Base-by-base conservation (phyloP, 2,888 invertebrate genomes). In the Hypercompe scribonia region DNA sequence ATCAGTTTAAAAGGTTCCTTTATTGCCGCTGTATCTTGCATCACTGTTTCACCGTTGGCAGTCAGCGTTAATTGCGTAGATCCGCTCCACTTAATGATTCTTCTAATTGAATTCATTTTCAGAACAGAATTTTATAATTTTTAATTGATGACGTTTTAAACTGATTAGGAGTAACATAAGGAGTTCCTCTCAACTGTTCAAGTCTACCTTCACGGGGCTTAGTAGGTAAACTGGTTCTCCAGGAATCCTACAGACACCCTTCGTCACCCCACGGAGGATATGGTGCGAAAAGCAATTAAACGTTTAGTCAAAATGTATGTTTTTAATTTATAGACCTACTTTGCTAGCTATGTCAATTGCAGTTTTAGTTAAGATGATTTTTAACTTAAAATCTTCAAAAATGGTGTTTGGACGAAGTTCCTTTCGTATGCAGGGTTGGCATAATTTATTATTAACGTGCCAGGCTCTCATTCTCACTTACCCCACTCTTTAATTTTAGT, bases 41-140 rank as follows among this genome's bases (percentile, higher is more conserved):
- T 75, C 70, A 69, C 31, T 65, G 67, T 70, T 66, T 50, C 54
- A 72, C 78, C 73, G 74, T 61, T 46, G 74, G 73, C 78, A 78
- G 75, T 78, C 74, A 71, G 77, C 82, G 78, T 81, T 84, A 88
- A 87, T 87, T 85, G 81, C 81, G 75, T 64, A 70, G 72, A 78
- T 81, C 86, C 86, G 79, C 84, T 81, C 81, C 82, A 78, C 79
- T 78, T 87, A 88, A 88, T 86, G 86, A 85, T 79, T 80, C 83
- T 72, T 78, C 84, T 88, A 86, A 88, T 88, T 87, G 87, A 87
- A 86, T 86, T 85, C 81, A 81, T 84, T 81, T 83, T 76, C 74
- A 73, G 75, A 79, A 82, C 83, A 82, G 82, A 78, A 75, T 80
- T 63, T 24, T 11, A 28, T 67, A 50, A 65, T 31, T 66, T 66